phyloP scores from a whole-genome alignment of 1,140 invertebrate genomes.

The Chironomus striatipennis region DNA sequence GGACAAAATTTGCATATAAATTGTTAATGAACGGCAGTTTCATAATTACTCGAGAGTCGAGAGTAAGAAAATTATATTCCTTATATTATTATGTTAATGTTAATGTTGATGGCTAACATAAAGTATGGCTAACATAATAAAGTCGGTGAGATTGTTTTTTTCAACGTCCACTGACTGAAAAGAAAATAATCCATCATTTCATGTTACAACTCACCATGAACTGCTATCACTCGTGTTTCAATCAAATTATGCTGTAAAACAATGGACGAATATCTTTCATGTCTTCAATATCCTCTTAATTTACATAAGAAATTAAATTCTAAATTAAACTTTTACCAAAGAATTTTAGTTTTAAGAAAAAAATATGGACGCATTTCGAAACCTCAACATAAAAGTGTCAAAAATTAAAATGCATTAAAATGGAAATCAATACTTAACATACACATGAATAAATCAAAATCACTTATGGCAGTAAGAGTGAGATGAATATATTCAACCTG shows the following conservation, averaged over 20 bases:
- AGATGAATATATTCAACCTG: neutral
- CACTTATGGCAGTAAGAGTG: neutral
- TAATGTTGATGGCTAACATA: neutral
- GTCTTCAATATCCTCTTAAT: neutral
- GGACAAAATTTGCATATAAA: slow-evolving; percentile 9
- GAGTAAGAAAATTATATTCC: too few species aligned
- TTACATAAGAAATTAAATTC: too few species aligned
- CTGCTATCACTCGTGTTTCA: slow-evolving; percentile 6
- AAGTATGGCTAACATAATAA: neutral
- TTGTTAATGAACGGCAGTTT: slow-evolving; percentile 8
- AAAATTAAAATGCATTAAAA: too few species aligned
- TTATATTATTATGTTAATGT: neutral
- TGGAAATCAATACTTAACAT: neutral
- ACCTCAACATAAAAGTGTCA: too few species aligned
- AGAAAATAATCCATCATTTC: slow-evolving; percentile 6
- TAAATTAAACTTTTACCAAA: too few species aligned
- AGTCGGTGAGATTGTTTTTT: neutral
- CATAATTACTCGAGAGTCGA: neutral
- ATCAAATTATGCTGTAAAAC: neutral
- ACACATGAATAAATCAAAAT: neutral
- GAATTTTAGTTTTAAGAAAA: too few species aligned
- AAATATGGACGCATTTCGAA: too few species aligned
- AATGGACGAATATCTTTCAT: neutral
- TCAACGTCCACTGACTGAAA: neutral
- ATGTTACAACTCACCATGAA: neutral